Percentiles rank a stretch among this genome's conserved stretches.
Evolutionary conservation across 2,797 vertebrate genomes (phyloP).

Genomic region (Platalea minor): DNA sequence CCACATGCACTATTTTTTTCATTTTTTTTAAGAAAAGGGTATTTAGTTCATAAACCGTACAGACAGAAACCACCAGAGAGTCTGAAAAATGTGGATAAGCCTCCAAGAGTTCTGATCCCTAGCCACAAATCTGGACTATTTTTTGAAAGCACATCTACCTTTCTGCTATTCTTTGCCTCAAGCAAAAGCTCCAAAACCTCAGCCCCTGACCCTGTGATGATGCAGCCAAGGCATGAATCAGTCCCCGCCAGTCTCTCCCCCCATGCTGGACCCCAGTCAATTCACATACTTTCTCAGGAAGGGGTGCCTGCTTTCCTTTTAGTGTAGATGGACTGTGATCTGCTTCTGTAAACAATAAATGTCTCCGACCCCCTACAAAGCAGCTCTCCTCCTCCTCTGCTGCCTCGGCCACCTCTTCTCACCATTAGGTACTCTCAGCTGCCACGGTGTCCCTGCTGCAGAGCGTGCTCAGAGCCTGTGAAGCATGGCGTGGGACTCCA

Average conservation of each 20-base stretch:
- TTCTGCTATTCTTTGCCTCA: constrained; percentile 46
- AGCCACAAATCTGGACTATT: constrained; percentile 51
- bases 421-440: not conserved
- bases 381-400: not conserved
- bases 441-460: not conserved
- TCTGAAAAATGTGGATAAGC: constrained; percentile 45
- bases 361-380: not conserved
- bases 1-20: not conserved
- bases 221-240: constrained; percentile 54
- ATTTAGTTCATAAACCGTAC: constrained; percentile 39
- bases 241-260: not conserved
- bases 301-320: constrained; percentile 20
- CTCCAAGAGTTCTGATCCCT: constrained; percentile 44
- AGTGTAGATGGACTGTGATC: constrained; percentile 4
- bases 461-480: not conserved
- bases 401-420: not conserved
- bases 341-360: constrained; percentile 52
- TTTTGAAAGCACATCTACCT: constrained; percentile 53
- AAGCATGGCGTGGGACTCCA: accelerated
- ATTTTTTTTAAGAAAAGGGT: not conserved
- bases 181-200: constrained; percentile 30
- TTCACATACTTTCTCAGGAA: constrained; percentile 48
- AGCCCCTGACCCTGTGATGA: not conserved
- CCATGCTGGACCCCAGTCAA: constrained; percentile 3
- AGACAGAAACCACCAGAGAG: constrained; percentile 52